Evolutionary conservation across 2,797 vertebrate species (phyloP).

Genomic region (Arctocebus calabarensis): DNA sequence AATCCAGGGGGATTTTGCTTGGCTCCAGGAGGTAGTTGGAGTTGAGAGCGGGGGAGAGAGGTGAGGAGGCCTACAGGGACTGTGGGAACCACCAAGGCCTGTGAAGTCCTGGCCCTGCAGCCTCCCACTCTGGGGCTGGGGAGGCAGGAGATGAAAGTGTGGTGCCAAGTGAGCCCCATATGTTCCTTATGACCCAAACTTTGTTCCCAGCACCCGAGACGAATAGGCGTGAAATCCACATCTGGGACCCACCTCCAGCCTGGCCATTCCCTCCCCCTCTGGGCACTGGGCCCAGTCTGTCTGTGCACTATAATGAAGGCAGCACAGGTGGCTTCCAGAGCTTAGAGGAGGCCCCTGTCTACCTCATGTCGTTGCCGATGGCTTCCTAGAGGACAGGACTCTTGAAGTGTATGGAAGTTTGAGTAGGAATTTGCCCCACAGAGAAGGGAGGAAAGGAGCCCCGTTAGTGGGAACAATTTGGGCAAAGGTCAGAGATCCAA

Average conservation of each 20-base stretch:
- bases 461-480: background rate
- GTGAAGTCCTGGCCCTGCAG: background rate
- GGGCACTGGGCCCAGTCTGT: slow-evolving; percentile 42
- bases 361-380: background rate
- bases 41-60: background rate
- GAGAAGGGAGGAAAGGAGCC: background rate
- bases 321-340: slow-evolving; percentile 68
- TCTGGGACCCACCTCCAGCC: slow-evolving; percentile 76
- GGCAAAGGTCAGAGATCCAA: background rate
- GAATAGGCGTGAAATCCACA: slow-evolving; percentile 82
- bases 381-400: slow-evolving; percentile 11
- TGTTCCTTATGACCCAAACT: slow-evolving; percentile 76
- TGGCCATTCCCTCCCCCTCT: background rate
- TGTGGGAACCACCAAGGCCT: slow-evolving; percentile 67
- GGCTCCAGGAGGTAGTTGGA: background rate
- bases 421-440: background rate
- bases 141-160: slow-evolving; percentile 67
- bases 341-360: background rate
- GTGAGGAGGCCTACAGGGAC: background rate
- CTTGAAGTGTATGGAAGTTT: background rate
- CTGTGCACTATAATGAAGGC: background rate
- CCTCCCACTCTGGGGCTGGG: slow-evolving; percentile 44
- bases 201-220: slow-evolving; percentile 79
- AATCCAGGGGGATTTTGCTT: background rate
- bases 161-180: background rate